phyloP scores from a whole-genome alignment of 2,888 invertebrate species.

The Pheosia gnoma region DNA sequence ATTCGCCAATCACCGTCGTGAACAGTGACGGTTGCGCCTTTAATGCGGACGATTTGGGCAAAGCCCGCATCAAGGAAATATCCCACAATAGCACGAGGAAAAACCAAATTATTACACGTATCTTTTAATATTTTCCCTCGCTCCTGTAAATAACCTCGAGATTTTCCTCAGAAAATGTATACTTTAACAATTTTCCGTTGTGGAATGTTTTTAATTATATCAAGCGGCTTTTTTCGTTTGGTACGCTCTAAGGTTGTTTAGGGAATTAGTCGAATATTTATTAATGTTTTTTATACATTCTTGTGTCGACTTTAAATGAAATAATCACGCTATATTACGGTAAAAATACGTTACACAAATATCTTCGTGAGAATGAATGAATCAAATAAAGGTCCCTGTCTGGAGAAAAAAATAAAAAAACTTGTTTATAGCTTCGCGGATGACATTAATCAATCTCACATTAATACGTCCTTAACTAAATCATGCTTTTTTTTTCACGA shows the following conservation, averaged over 20 bases:
- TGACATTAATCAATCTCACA: constrained; percentile 25
- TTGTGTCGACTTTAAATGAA: constrained; percentile 2
- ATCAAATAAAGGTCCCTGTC: too few species aligned
- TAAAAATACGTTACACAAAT: neutral
- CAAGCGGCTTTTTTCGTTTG: constrained; percentile 20
- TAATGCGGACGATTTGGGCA: neutral
- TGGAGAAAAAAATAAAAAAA: constrained; percentile 25
- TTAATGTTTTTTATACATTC: neutral
- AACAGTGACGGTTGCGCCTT: neutral
- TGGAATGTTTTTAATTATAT: constrained; percentile 29
- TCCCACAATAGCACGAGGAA: neutral
- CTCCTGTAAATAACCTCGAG: neutral
- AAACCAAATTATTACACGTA: neutral
- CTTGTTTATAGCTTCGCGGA: constrained; percentile 19
- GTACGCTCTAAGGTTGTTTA: constrained; percentile 28
- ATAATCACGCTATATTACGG: constrained; percentile 12
- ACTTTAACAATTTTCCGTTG: constrained; percentile 20
- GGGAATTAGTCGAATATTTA: constrained; percentile 16
- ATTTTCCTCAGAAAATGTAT: constrained; percentile 24
- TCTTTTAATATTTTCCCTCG: constrained; percentile 4
- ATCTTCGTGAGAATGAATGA: too few species aligned
- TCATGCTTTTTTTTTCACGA: constrained; percentile 18
- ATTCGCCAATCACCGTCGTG: constrained; percentile 14
- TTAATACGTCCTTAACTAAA: constrained; percentile 21
- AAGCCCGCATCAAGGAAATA: neutral